Evolutionary conservation across 2,888 invertebrate species (phyloP).

Genomic region (Synanthedon formicaeformis): DNA sequence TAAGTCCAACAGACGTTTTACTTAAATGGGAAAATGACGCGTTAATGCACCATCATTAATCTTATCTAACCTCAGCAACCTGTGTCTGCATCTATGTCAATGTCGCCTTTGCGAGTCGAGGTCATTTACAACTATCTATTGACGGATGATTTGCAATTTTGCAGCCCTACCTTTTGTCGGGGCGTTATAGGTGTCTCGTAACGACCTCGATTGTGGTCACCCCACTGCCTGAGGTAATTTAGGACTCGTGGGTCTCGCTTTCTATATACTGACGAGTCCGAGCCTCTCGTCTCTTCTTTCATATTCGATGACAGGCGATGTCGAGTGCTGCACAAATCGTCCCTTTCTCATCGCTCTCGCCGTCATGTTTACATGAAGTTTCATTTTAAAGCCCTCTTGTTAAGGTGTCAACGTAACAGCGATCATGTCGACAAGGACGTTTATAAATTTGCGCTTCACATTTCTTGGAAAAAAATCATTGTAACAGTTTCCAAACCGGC

Average conservation of each 20-base stretch:
- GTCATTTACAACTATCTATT: slow-evolving; percentile 32
- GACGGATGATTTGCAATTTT: slow-evolving; percentile 45
- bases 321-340: slow-evolving; percentile 36
- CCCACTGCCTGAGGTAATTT: slow-evolving; percentile 40
- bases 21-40: background rate
- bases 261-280: slow-evolving; percentile 49
- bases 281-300: slow-evolving; percentile 29
- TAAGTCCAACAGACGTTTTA: background rate
- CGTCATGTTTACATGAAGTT: slow-evolving; percentile 45
- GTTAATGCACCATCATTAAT: background rate
- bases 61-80: slow-evolving; percentile 17
- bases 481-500: slow-evolving; percentile 27
- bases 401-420: slow-evolving; percentile 34
- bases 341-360: slow-evolving; percentile 50
- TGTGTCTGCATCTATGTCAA: slow-evolving; percentile 35
- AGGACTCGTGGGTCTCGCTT: slow-evolving; percentile 48
- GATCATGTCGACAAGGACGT: slow-evolving; percentile 19
- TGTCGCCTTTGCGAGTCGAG: slow-evolving; percentile 28
- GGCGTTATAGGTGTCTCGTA: slow-evolving; percentile 20
- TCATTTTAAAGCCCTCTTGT: slow-evolving; percentile 37
- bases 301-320: slow-evolving; percentile 31
- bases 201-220: slow-evolving; percentile 19
- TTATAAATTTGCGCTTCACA: slow-evolving; percentile 11
- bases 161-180: slow-evolving; percentile 23
- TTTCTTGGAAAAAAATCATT: slow-evolving; percentile 18